Evolutionary conservation across 2,888 invertebrate genomes (phyloP).

Genomic region (Leptinotarsa tumamoca): DNA sequence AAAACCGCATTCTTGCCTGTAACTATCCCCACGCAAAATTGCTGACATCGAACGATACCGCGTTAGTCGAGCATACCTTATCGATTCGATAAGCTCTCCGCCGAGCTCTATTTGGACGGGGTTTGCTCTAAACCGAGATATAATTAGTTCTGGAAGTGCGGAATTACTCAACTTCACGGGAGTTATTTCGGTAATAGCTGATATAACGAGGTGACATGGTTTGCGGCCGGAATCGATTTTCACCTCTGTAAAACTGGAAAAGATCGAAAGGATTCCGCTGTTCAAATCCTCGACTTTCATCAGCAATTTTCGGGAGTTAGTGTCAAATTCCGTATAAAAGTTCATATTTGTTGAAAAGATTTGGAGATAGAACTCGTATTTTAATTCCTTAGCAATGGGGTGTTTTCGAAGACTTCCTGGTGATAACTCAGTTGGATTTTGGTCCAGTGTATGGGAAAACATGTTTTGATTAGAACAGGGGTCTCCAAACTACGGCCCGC

Average conservation of each 20-base stretch:
- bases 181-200: conserved; percentile 10
- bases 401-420: no score
- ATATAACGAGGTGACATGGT: not conserved
- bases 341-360: no score
- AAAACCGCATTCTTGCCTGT: conserved; percentile 4
- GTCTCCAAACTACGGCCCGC: no score
- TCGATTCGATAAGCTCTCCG: conserved; percentile 26
- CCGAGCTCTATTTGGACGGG: conserved; percentile 27
- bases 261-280: no score
- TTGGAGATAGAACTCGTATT: no score
- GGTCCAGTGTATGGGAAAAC: no score
- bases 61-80: conserved; percentile 27
- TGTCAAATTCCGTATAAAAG: no score
- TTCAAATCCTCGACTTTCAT: no score
- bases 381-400: no score
- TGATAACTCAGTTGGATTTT: no score
- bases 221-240: conserved; percentile 6
- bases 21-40: conserved; percentile 16
- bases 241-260: not conserved
- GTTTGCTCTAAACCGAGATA: conserved; percentile 20
- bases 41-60: not conserved
- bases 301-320: no score
- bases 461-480: no score
- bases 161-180: conserved; percentile 7
- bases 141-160: conserved; percentile 27